A percentile compares a stretch with the other conserved stretches of the same genome.
Evolutionary conservation across 2,113 vertebrate species (phyloP).

Genomic region (Falcunculus frontatus): DNA sequence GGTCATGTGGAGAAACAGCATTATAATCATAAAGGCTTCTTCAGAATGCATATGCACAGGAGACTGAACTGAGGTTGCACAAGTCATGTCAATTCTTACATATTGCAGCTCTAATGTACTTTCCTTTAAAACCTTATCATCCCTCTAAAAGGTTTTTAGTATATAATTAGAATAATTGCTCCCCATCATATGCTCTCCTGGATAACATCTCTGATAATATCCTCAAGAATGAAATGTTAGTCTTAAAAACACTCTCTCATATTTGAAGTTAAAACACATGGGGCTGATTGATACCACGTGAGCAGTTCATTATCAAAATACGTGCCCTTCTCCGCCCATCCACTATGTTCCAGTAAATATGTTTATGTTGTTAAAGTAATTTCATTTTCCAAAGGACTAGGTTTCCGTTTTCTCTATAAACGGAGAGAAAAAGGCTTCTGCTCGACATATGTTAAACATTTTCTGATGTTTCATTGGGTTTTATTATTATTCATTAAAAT

Average conservation of each 20-base stretch:
- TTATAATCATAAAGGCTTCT: not conserved
- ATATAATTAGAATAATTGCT: constrained; percentile 49
- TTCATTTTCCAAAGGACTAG: not conserved
- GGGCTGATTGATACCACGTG: not conserved
- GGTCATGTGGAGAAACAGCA: not conserved
- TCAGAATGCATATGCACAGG: not conserved
- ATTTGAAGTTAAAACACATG: not conserved
- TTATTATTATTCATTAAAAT: not conserved
- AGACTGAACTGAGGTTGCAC: not conserved
- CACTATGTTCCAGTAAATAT: not conserved
- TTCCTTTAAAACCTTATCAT: constrained; percentile 19
- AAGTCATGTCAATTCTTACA: not conserved
- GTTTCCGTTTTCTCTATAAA: not conserved
- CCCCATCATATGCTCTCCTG: not conserved
- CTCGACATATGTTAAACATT: not conserved
- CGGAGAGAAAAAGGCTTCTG: not conserved
- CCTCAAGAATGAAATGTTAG: not conserved
- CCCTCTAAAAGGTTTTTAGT: constrained; percentile 21
- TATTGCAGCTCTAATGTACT: not conserved
- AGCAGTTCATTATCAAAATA: not conserved
- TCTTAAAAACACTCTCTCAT: not conserved
- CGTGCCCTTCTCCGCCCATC: not conserved
- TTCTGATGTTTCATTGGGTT: not conserved
- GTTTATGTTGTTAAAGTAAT: not conserved
- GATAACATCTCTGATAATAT: not conserved